These are phyloP conservation scores for Aphis craccivora DNA, from an alignment of 1,140 invertebrate species.

Conservation along the genomic window DNA sequence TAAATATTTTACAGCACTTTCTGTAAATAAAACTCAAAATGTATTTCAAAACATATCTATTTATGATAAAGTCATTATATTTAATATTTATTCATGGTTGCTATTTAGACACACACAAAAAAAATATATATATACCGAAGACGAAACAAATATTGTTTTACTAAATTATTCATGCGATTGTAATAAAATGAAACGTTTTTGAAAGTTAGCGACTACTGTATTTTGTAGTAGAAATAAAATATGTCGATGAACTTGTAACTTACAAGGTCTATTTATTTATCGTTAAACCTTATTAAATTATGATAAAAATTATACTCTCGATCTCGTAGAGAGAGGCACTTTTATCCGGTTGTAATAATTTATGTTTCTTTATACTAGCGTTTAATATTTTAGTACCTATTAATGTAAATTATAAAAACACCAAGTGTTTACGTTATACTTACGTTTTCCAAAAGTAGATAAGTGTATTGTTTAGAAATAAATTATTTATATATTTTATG, in stretches of 20 bases:
- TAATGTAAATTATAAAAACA: neutral
- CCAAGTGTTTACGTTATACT: neutral
- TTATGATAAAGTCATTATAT: too few relatives aligned
- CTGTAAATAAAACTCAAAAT: too few relatives aligned
- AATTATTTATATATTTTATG: too few relatives aligned
- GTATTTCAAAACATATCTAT: too few relatives aligned
- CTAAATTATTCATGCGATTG: constrained; percentile 10
- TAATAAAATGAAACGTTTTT: neutral
- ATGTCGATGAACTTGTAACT: neutral
- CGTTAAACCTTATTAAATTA: neutral
- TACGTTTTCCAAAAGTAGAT: neutral
- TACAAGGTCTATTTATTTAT: constrained; percentile 17
- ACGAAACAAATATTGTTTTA: neutral
- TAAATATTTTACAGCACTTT: too few relatives aligned
- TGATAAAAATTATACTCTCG: neutral
- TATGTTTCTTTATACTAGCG: neutral
- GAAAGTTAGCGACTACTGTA: neutral
- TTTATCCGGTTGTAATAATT: neutral
- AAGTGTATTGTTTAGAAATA: neutral
- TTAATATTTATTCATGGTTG: neutral
- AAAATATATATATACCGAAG: neutral
- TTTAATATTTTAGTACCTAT: neutral
- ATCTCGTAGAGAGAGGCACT: neutral
- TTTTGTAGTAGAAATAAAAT: neutral
- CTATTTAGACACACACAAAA: neutral